Conservation (phyloP, 2,888 invertebrate genomes). For the Rugalucina vietnamica region DNA sequence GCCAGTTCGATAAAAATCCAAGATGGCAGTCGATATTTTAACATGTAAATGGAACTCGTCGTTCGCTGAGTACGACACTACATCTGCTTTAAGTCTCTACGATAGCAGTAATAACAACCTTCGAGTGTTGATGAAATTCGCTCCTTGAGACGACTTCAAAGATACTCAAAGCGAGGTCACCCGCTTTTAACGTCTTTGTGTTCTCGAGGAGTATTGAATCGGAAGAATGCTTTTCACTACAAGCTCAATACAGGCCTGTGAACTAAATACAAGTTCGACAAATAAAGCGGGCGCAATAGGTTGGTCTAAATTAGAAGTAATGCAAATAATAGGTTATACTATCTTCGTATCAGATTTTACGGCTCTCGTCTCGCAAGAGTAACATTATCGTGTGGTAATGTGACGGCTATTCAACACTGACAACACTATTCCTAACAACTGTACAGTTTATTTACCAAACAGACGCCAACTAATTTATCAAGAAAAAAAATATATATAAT, state of each 20-base stretch:
- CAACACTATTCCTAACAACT: not conserved
- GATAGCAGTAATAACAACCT: conserved; percentile 27
- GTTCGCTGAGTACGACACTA: not conserved
- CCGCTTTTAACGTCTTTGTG: conserved; percentile 50
- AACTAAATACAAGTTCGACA: conserved; percentile 36
- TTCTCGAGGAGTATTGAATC: conserved; percentile 39
- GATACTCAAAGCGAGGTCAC: conserved; percentile 39
- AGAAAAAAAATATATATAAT: too few species aligned
- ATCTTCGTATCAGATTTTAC: conserved; percentile 32
- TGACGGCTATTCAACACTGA: conserved; percentile 20
- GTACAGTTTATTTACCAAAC: not conserved
- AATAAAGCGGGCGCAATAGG: conserved; percentile 24
- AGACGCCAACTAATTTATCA: not conserved
- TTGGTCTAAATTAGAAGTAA: conserved; percentile 55
- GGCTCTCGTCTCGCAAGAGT: conserved; percentile 45
- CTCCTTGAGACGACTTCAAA: conserved; percentile 39
- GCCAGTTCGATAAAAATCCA: not conserved
- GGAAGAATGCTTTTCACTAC: conserved; percentile 55
- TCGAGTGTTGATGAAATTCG: conserved; percentile 40
- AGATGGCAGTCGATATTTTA: conserved; percentile 7
- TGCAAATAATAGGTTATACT: conserved; percentile 53
- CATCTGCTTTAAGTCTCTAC: conserved; percentile 3
- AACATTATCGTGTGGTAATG: conserved; percentile 41
- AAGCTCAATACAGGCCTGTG: conserved; percentile 43
- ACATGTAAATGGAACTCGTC: conserved; percentile 7